phyloP scores from a whole-genome alignment of 2,113 vertebrate species.

The Nanorana parkeri region DNA sequence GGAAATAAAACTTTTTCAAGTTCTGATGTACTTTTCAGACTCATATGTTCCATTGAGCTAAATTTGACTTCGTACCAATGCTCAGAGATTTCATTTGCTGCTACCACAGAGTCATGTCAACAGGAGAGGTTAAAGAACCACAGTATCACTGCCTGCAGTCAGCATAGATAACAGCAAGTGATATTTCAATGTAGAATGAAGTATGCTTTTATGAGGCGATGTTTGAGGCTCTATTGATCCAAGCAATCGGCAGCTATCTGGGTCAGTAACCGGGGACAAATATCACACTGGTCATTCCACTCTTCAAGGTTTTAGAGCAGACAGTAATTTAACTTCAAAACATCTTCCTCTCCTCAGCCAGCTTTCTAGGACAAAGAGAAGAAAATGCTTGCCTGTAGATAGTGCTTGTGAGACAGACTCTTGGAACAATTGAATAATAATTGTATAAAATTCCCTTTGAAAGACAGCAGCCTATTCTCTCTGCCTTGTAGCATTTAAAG shows the following conservation, averaged over 20 bases:
- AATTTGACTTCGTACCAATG: slow-evolving; percentile 13
- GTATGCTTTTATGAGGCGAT: slow-evolving; percentile 14
- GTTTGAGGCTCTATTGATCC: slow-evolving; percentile 30
- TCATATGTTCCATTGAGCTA: background rate
- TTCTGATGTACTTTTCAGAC: no score
- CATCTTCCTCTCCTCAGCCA: background rate
- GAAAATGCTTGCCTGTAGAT: slow-evolving; percentile 16
- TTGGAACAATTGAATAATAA: slow-evolving; percentile 44
- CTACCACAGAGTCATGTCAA: slow-evolving; percentile 5
- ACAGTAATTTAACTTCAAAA: slow-evolving; percentile 44
- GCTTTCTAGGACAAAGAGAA: slow-evolving; percentile 8
- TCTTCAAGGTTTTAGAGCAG: slow-evolving; percentile 24
- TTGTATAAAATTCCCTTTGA: slow-evolving; percentile 32
- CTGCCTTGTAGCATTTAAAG: slow-evolving; percentile 18
- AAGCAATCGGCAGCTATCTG: slow-evolving; percentile 12
- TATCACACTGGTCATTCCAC: slow-evolving; percentile 13
- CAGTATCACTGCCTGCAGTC: background rate
- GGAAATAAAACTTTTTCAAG: no score
- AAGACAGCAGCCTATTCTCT: slow-evolving; percentile 19
- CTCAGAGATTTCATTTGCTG: slow-evolving; percentile 16
- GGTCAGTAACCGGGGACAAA: slow-evolving; percentile 30
- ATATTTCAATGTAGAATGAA: background rate
- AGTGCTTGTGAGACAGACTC: slow-evolving; percentile 5
- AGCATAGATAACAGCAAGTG: slow-evolving; percentile 18
- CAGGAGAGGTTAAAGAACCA: slow-evolving; percentile 23